These are phyloP conservation scores for Bruchidius siliquastri DNA, from an alignment of 2,888 invertebrate species.

Conservation along the genomic window DNA sequence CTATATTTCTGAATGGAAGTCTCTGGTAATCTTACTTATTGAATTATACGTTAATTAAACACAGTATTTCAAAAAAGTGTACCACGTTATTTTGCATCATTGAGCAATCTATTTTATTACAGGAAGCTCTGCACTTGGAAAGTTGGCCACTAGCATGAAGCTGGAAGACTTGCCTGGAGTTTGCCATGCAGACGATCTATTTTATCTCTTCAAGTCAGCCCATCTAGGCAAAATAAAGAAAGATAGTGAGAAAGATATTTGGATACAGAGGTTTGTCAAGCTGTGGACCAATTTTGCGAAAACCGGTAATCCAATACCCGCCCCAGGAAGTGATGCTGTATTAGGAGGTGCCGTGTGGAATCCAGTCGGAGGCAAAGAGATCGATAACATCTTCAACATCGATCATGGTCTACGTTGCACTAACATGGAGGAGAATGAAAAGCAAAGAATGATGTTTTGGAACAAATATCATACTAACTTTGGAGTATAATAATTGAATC, in stretches of 20 bases:
- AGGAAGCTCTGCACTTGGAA: neutral
- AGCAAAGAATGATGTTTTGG: constrained; percentile 36
- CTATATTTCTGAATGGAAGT: no score
- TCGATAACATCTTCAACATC: constrained; percentile 32
- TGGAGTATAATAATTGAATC: neutral
- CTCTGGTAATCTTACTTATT: no score
- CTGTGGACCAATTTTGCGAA: constrained; percentile 41
- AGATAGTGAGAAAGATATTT: constrained; percentile 28
- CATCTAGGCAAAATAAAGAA: constrained; percentile 16
- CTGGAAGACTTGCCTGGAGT: constrained; percentile 24
- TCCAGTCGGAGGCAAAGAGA: constrained; percentile 24
- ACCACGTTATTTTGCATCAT: no score
- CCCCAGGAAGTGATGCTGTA: constrained; percentile 21
- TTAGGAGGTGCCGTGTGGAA: constrained; percentile 30
- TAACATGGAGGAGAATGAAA: constrained; percentile 23
- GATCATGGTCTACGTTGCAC: constrained; percentile 27
- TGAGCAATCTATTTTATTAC: neutral
- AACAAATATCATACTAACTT: constrained; percentile 17
- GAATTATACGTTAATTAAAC: no score
- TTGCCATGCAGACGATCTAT: constrained; percentile 36
- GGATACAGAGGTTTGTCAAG: constrained; percentile 32
- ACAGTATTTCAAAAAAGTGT: no score
- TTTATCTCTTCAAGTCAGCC: constrained; percentile 31
- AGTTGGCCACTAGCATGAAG: constrained; percentile 9
- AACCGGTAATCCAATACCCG: constrained; percentile 32